Percentiles rank a stretch among this genome's conserved stretches.
phyloP scores from a whole-genome alignment of 1,140 invertebrate genomes.

The Zaprionus africanus region DNA sequence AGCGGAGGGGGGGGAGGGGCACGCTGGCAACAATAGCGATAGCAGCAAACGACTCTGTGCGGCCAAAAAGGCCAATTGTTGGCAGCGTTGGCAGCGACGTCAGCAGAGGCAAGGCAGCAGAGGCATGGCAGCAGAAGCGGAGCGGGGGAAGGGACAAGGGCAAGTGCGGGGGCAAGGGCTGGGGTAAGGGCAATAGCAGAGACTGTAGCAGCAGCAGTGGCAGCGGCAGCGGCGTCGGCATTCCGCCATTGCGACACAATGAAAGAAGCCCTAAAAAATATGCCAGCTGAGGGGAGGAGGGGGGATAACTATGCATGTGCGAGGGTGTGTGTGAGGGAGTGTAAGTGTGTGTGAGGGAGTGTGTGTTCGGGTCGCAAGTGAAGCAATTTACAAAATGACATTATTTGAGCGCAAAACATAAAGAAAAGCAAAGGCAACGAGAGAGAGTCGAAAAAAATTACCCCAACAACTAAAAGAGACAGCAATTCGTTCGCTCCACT shows the following conservation, averaged over 20 bases:
- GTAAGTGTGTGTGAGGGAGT: background rate
- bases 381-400: slow-evolving; percentile 77
- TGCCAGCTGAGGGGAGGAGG: slow-evolving; percentile 39
- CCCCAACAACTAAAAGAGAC: slow-evolving; percentile 71
- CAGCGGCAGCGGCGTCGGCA: background rate
- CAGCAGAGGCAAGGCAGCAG: slow-evolving; percentile 22
- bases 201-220: slow-evolving; percentile 24
- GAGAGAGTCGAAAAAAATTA: slow-evolving; percentile 62
- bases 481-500: slow-evolving; percentile 13
- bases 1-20: background rate
- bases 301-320: slow-evolving; percentile 5
- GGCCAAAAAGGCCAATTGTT: slow-evolving; percentile 71
- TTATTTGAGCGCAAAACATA: slow-evolving; percentile 75
- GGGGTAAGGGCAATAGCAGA: background rate
- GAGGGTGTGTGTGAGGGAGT: background rate
- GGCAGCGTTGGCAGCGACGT: background rate
- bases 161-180: slow-evolving; percentile 8
- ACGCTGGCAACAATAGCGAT: slow-evolving; percentile 3
- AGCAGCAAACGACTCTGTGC: background rate
- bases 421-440: slow-evolving; percentile 44
- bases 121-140: too few species aligned
- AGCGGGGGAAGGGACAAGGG: slow-evolving; percentile 20
- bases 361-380: slow-evolving; percentile 32
- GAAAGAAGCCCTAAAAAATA: slow-evolving; percentile 74
- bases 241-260: slow-evolving; percentile 31